phyloP scores from a whole-genome alignment of 2,888 invertebrate species.

The Meteorus cinctellus region DNA sequence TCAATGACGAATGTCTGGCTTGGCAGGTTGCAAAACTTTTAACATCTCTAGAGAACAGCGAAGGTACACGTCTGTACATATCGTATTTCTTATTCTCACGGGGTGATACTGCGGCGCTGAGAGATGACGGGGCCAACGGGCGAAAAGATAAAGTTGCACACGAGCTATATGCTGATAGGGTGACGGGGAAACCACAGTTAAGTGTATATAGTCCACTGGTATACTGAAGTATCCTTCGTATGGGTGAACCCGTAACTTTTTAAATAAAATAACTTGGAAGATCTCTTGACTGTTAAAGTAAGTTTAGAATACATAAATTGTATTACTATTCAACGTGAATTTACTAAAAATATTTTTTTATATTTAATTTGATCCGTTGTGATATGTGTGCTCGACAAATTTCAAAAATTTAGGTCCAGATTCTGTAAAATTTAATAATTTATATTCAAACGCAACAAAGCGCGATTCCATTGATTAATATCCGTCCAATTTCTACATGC shows the following conservation, averaged over 20 bases:
- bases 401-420: background rate
- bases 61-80: slow-evolving; percentile 56
- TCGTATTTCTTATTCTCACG: slow-evolving; percentile 64
- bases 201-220: slow-evolving; percentile 21
- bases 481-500: too few relatives aligned
- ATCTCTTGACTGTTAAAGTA: slow-evolving; percentile 12
- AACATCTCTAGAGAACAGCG: slow-evolving; percentile 59
- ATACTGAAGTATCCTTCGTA: slow-evolving; percentile 27
- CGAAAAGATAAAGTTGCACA: slow-evolving; percentile 41
- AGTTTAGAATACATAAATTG: slow-evolving; percentile 10
- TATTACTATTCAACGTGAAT: slow-evolving; percentile 1
- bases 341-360: slow-evolving; percentile 25
- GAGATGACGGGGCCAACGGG: slow-evolving; percentile 42
- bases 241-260: slow-evolving; percentile 21
- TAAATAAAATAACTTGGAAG: slow-evolving; percentile 33
- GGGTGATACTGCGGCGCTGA: slow-evolving; percentile 46
- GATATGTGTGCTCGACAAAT: too few relatives aligned
- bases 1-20: slow-evolving; percentile 31
- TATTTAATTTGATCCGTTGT: background rate
- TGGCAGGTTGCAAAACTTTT: slow-evolving; percentile 60
- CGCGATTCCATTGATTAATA: too few relatives aligned
- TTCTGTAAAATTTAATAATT: too few relatives aligned
- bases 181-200: slow-evolving; percentile 29
- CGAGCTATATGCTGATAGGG: slow-evolving; percentile 38
- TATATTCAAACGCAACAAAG: too few relatives aligned